Evolutionary conservation across 2,888 invertebrate genomes (phyloP), one percentile per base, ranked within the genome.

Genomic region (Dorcus parallelipipedus): DNA sequence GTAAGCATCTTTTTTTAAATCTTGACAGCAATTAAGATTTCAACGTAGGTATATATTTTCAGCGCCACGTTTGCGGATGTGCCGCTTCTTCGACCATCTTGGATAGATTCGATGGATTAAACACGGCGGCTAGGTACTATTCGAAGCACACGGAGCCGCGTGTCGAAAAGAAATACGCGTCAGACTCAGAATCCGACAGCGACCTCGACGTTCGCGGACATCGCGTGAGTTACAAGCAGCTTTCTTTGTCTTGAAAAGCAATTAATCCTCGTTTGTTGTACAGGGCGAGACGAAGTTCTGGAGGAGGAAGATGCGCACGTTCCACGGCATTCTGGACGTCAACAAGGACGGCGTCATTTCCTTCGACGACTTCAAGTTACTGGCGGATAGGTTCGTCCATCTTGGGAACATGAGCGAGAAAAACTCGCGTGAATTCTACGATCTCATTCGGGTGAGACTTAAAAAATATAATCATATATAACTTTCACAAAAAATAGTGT

Each of bases 331-430:
- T 60, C 78, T 93, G 64, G 93, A 93, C 74, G 85, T 93, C 0
- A 92, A 93, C 79, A 91, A 90, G 73, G 93, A 93, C 69, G 92
- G 93, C 0, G 87, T 93, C 63, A 86, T 93, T 69, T 90, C 91
- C 1, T 91, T 83, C 76, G 91, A 91, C 69, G 93, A 93, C 75
- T 91, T 91, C 77, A 82, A 83, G 72, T 82, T 92, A 48, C 79
- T 93, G 67, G 86, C 86, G 0, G 86, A 90, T 65, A 80, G 91
- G 71, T 93, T 93, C 77, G 86, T 86, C 57, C 83, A 87, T 61
- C 79, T 92, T 61, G 93, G 92, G 0, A 89, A 92, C 71, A 80
- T 93, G 38, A 81, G 85, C 33, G 82, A 84, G 0, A 76, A 83
- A 58, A 86, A 88, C 56, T 84, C 87, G 4, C 78, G 81, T 56